Conservation (phyloP, 2,113 vertebrate species). For the Amazona vittata region DNA sequence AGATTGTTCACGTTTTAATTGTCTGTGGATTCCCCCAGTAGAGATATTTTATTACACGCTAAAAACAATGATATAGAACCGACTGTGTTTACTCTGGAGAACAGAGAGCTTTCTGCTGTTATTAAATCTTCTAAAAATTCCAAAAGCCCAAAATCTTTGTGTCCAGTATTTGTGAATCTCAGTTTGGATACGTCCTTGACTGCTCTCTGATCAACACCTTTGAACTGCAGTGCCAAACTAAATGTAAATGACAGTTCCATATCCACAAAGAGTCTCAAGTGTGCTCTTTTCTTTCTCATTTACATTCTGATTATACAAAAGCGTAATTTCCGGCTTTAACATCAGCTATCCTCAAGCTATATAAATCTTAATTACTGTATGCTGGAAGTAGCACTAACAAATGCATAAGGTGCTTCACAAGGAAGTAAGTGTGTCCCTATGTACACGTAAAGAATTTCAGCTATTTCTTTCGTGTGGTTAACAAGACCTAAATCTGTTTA, state of each 20-base stretch:
- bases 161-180: neutral
- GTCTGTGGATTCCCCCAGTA: neutral
- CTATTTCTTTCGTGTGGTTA: conserved; percentile 10
- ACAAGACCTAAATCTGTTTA: conserved; percentile 42
- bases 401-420: neutral
- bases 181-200: neutral
- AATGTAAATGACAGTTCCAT: neutral
- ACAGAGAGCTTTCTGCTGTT: neutral
- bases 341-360: conserved; percentile 37
- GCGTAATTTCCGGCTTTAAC: neutral
- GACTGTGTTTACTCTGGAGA: neutral
- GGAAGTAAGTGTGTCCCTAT: conserved; percentile 21
- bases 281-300: neutral
- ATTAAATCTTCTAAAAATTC: neutral
- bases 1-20: neutral
- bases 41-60: neutral
- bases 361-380: conserved; percentile 65
- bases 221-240: neutral
- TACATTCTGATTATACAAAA: conserved; percentile 15
- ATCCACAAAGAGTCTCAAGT: neutral
- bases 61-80: neutral
- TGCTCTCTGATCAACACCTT: neutral
- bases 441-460: conserved; percentile 27
- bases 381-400: neutral
- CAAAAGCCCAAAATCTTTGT: neutral